Base-by-base conservation (phyloP, 2,113 vertebrate species). In the Poecilia latipinna region DNA sequence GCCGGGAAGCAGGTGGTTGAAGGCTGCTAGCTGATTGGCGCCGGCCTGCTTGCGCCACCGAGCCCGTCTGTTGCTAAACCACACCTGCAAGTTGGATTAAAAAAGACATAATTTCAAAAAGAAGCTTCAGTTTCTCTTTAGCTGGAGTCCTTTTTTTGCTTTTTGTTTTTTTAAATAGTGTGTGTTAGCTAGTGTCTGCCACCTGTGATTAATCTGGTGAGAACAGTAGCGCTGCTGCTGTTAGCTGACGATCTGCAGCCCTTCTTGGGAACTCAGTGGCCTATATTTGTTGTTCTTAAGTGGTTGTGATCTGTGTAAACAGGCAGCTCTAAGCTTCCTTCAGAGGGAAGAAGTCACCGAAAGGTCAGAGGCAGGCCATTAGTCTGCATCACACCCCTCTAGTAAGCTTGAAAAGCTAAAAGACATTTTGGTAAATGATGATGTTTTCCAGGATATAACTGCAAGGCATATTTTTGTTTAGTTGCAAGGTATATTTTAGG, bases 1-100 rank as follows among this genome's bases (percentile, higher is more conserved):
- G 76, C 98, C 98, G 0, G 98, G 98, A 71, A 99, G 94, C 78
- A 99, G 94, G 92, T 99, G 98, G 87, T 99, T 99, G 91, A 99
- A 99, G 0, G 98, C 98, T 0, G 98, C 98, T n/a, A 99, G 94
- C 82, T 99, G 98, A 92, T 99, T 99, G 19, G 98, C 98, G 32
- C 98, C 98, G 0, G 98, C 98, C 87, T 99, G 98, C 86, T 99
- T 99, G 78, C 98, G 97, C 98, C 98, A 99, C 28, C 98, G 93
- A 15, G 98, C 98, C 4, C 98, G 90, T 32, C 98, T 95, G 91
- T 99, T 99, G 85, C 98, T 99, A 93, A 99, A 99, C 98, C 98
- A 99, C 80, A 99, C 98, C 97, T 99, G 70, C 11, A 62, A 0
- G 13, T 80, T n/a, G 68, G 44, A 51, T 15, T 28, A 28, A 3